These are phyloP conservation scores for Ooceraea biroi DNA, from an alignment of 1,140 invertebrate species.

Conservation along the genomic window DNA sequence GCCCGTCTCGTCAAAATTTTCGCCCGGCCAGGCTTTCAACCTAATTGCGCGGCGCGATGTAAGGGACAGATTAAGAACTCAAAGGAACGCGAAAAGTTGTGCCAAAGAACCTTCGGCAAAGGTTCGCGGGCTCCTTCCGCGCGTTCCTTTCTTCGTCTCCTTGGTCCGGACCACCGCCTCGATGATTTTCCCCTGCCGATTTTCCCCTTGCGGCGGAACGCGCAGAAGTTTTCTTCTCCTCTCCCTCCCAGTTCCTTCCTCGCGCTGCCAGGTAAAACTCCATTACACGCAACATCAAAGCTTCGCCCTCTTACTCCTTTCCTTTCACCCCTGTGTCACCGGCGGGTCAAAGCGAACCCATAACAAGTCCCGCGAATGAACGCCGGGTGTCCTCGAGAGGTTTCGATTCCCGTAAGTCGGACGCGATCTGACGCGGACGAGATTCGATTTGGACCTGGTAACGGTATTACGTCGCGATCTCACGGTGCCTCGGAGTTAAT, in stretches of 20 bases:
- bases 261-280: constrained; percentile 67
- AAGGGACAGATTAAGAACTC: constrained; percentile 72
- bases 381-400: constrained; percentile 34
- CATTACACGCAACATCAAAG: constrained; percentile 75
- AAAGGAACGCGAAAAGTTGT: constrained; percentile 70
- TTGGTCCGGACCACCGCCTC: constrained; percentile 17
- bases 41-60: constrained; percentile 74
- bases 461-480: constrained; percentile 47
- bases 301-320: constrained; percentile 6
- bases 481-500: constrained; percentile 19
- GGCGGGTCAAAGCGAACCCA: constrained; percentile 35
- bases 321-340: too few relatives aligned
- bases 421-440: constrained; percentile 3
- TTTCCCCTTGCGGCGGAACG: background rate
- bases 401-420: constrained; percentile 35
- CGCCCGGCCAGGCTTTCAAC: constrained; percentile 70
- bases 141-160: constrained; percentile 11
- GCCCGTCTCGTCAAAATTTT: constrained; percentile 59
- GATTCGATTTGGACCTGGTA: constrained; percentile 27
- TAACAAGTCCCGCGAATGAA: constrained; percentile 21
- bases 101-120: constrained; percentile 25
- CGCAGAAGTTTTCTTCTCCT: constrained; percentile 55
- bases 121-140: constrained; percentile 27
- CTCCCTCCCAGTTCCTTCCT: constrained; percentile 55
- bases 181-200: constrained; percentile 36